These are phyloP conservation scores for Pantala flavescens DNA, from an alignment of 1,140 invertebrate genomes.

Conservation along the genomic window DNA sequence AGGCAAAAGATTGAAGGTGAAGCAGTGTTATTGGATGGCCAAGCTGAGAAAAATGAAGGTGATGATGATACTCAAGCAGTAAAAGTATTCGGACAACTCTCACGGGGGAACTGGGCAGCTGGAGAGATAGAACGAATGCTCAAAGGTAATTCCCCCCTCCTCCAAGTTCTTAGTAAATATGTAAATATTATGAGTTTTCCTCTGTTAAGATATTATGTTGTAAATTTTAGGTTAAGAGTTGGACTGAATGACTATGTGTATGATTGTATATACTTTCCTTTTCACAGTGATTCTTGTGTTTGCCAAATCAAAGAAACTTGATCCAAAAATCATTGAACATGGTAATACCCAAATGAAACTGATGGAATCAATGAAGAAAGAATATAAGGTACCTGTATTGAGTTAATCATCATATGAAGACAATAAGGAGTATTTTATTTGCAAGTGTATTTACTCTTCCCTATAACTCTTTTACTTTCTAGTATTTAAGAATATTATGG, in stretches of 20 bases:
- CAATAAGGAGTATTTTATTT: too few species aligned
- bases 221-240: too few species aligned
- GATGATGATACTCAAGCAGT: background rate
- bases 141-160: conserved; percentile 35
- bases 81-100: conserved; percentile 21
- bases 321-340: conserved; percentile 36
- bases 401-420: background rate
- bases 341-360: conserved; percentile 44
- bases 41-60: conserved; percentile 32
- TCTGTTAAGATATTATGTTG: too few species aligned
- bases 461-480: background rate
- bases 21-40: conserved; percentile 17
- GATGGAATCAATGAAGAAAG: conserved; percentile 50
- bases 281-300: conserved; percentile 26
- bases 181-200: too few species aligned
- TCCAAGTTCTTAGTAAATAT: too few species aligned
- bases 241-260: too few species aligned
- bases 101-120: conserved; percentile 43
- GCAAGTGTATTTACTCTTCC: too few species aligned
- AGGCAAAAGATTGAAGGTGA: conserved; percentile 22
- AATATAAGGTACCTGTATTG: conserved; percentile 46
- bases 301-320: conserved; percentile 26
- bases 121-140: conserved; percentile 45
- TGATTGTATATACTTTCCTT: conserved; percentile 18
- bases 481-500: conserved; percentile 45